A percentile compares a stretch with the other conserved stretches of the same genome.
Conservation (phyloP, 2,113 vertebrate species). For the Pogona vitticeps region DNA sequence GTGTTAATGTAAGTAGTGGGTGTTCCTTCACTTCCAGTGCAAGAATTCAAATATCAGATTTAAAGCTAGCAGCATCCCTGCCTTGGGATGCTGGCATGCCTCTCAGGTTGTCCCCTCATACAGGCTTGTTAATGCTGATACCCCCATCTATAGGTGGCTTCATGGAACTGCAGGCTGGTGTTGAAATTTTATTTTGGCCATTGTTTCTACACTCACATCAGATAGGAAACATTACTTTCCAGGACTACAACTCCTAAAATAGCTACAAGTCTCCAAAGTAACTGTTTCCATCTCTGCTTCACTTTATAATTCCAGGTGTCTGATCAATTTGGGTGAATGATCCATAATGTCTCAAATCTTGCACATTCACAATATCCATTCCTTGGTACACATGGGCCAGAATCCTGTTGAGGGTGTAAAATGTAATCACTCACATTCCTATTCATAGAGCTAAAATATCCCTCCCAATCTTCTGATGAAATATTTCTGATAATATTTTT, state of each 20-base stretch:
- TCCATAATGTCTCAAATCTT: not conserved
- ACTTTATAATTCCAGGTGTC: too few species aligned
- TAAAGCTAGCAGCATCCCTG: not conserved
- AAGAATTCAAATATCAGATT: not conserved
- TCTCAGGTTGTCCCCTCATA: slow-evolving; percentile 1
- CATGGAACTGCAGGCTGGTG: slow-evolving; percentile 5
- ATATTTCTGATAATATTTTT: not conserved
- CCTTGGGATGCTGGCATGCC: not conserved
- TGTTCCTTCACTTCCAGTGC: not conserved
- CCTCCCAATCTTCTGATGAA: not conserved
- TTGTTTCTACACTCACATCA: not conserved
- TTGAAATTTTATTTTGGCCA: not conserved
- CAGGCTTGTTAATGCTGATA: slow-evolving; percentile 36
- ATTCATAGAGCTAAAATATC: not conserved
- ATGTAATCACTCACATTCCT: too few species aligned
- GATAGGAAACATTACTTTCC: too few species aligned
- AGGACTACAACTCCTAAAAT: too few species aligned
- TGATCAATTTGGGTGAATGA: too few species aligned
- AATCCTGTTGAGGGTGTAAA: too few species aligned
- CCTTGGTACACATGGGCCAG: too few species aligned
- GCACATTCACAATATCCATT: not conserved
- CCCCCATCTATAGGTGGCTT: slow-evolving; percentile 55
- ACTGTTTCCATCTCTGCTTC: too few species aligned
- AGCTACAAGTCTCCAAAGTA: too few species aligned
- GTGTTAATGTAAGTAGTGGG: not conserved